These are phyloP conservation scores for Nansenia antarctica DNA, from an alignment of 2,113 vertebrate genomes.

Conservation along the genomic window DNA sequence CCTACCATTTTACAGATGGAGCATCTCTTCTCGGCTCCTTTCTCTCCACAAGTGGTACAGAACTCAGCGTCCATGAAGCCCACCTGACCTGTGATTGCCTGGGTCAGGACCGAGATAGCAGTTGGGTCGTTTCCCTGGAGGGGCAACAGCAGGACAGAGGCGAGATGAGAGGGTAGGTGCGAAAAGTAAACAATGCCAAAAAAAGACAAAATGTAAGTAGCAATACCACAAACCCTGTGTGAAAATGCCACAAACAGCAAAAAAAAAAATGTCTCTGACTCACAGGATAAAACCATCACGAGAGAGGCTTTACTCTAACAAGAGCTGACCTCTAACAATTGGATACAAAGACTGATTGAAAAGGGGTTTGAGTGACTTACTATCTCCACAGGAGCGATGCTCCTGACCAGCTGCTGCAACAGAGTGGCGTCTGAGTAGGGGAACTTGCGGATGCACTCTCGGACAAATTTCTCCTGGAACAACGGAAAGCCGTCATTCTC, in stretches of 20 bases:
- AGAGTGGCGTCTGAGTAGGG: slow-evolving; percentile 93
- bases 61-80: slow-evolving; percentile 97
- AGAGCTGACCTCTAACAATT: background rate
- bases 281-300: no score
- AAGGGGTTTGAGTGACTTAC: slow-evolving; percentile 75
- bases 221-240: no score
- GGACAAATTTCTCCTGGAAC: slow-evolving; percentile 92
- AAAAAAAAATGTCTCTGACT: no score
- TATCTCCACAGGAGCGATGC: slow-evolving; percentile 94
- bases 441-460: slow-evolving; percentile 95
- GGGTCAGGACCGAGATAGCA: slow-evolving; percentile 93
- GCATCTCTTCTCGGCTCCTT: slow-evolving; percentile 93
- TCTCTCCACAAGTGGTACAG: slow-evolving; percentile 94
- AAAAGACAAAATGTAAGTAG: background rate
- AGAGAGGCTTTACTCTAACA: background rate
- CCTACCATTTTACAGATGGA: slow-evolving; percentile 96
- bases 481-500: slow-evolving; percentile 89
- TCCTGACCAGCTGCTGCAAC: slow-evolving; percentile 96
- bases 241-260: background rate
- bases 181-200: background rate
- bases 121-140: slow-evolving; percentile 95
- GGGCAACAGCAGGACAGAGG: background rate
- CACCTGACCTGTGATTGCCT: slow-evolving; percentile 96
- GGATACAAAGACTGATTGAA: background rate
- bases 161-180: background rate